These are phyloP conservation scores for Tiphia femorata DNA, from an alignment of 2,888 invertebrate genomes.

Conservation along the genomic window DNA sequence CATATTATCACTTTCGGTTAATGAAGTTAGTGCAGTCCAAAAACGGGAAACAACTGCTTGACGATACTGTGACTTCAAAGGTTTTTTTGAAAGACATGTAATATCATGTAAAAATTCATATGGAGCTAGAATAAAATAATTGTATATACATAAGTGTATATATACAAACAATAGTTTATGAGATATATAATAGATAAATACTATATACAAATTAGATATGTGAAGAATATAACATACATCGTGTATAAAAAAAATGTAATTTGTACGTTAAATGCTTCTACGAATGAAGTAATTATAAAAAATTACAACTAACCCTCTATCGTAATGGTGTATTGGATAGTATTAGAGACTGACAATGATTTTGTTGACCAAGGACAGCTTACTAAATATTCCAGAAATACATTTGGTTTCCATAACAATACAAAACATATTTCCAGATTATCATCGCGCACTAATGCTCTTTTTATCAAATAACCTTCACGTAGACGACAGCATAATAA, in stretches of 20 bases:
- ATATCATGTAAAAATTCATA: slow-evolving; percentile 84
- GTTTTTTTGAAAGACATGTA: slow-evolving; percentile 75
- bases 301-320: slow-evolving; percentile 65
- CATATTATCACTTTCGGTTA: slow-evolving; percentile 78
- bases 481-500: slow-evolving; percentile 80
- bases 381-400: slow-evolving; percentile 78
- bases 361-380: slow-evolving; percentile 74
- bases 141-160: too few relatives aligned
- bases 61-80: slow-evolving; percentile 75
- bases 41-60: slow-evolving; percentile 77
- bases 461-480: slow-evolving; percentile 78
- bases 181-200: too few relatives aligned
- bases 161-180: too few relatives aligned
- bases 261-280: too few relatives aligned
- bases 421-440: slow-evolving; percentile 76
- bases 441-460: slow-evolving; percentile 71
- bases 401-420: slow-evolving; percentile 80
- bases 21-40: slow-evolving; percentile 75
- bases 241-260: too few relatives aligned
- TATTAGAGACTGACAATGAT: slow-evolving; percentile 58
- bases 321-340: slow-evolving; percentile 68
- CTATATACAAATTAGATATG: too few relatives aligned
- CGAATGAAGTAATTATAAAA: not conserved
- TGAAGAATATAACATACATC: too few relatives aligned
- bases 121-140: slow-evolving; percentile 72